Evolutionary conservation across 2,113 vertebrate genomes (phyloP).

Genomic region (Hiodon tergisus): DNA sequence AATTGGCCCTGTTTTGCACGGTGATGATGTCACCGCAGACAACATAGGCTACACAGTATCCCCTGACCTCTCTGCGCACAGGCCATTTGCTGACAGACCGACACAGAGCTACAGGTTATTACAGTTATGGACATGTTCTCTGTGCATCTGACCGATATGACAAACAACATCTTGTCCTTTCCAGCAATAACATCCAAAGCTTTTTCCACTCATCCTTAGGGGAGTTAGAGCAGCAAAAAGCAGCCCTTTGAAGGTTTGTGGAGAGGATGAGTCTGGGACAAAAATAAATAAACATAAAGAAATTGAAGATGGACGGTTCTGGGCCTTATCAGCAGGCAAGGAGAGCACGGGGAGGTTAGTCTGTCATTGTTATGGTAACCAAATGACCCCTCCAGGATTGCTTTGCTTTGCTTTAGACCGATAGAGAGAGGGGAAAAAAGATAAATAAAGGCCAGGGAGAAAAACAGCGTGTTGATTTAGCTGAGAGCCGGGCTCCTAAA

Average conservation of each 20-base stretch:
- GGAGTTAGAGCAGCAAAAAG: neutral
- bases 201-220: neutral
- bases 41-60: too few relatives aligned
- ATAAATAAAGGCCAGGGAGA: slow-evolving; percentile 29
- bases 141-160: neutral
- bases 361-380: slow-evolving; percentile 52
- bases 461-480: slow-evolving; percentile 13
- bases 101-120: too few relatives aligned
- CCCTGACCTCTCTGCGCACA: too few relatives aligned
- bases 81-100: too few relatives aligned
- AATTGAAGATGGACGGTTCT: neutral
- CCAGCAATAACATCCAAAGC: neutral
- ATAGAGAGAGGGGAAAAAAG: slow-evolving; percentile 50
- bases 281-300: slow-evolving; percentile 14
- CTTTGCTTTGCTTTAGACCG: slow-evolving; percentile 50
- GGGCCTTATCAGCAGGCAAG: slow-evolving; percentile 4
- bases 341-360: slow-evolving; percentile 22
- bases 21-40: too few relatives aligned
- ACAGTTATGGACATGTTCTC: neutral
- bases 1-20: too few relatives aligned
- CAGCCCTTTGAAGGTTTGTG: neutral
- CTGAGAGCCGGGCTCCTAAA: neutral
- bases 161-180: neutral
- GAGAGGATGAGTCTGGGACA: slow-evolving; percentile 1
- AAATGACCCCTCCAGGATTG: slow-evolving; percentile 35